Percentiles rank a stretch among this genome's conserved stretches.
Conservation (phyloP, 1,140 invertebrate genomes). For the Maniola jurtina region DNA sequence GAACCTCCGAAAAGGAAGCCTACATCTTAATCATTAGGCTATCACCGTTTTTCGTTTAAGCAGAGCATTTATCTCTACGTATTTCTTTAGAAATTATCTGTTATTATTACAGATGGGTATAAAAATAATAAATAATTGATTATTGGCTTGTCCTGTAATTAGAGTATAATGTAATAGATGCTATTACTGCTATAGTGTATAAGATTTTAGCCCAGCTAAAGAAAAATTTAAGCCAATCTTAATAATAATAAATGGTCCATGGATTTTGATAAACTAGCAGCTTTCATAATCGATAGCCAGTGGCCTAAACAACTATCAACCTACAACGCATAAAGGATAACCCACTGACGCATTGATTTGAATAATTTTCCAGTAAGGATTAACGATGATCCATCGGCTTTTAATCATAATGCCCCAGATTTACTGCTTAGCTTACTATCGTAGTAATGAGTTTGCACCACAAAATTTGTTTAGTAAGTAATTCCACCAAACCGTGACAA, state of each 20-base stretch:
- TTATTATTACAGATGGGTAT: too few species aligned
- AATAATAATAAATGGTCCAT: neutral
- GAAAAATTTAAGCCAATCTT: too few species aligned
- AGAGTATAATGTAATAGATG: too few species aligned
- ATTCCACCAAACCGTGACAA: neutral
- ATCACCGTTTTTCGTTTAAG: too few species aligned
- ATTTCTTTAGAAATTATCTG: too few species aligned
- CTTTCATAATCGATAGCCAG: neutral
- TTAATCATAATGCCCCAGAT: neutral
- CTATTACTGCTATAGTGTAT: too few species aligned
- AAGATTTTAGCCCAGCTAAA: too few species aligned
- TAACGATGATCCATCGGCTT: neutral
- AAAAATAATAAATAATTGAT: too few species aligned
- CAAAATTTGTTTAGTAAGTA: neutral
- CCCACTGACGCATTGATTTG: neutral
- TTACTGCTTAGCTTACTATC: neutral
- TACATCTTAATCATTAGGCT: too few species aligned
- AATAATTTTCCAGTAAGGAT: neutral
- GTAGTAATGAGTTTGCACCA: neutral
- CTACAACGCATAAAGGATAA: neutral
- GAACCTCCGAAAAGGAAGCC: too few species aligned
- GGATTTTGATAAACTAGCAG: neutral
- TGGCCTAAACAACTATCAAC: neutral
- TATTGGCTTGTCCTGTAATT: too few species aligned
- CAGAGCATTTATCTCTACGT: too few species aligned